Conservation (phyloP, 1,140 invertebrate genomes). For the Caenorhabditis latens region DNA sequence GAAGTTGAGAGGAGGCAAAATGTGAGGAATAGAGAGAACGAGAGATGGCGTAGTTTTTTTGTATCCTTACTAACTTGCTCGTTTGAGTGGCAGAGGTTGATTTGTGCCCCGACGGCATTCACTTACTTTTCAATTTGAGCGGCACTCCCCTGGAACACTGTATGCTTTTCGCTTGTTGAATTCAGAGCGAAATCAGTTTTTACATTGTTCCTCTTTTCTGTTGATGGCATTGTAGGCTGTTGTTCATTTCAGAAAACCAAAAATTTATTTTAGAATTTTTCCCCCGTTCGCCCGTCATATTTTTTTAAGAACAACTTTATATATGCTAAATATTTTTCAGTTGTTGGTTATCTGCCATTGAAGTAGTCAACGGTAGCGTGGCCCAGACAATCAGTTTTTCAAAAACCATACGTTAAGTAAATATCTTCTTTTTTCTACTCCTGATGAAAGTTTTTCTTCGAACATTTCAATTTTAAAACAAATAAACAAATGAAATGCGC, state of each 20-base stretch:
- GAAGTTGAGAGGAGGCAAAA: constrained; percentile 36
- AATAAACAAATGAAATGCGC: constrained; percentile 19
- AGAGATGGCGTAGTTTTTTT: constrained; percentile 9
- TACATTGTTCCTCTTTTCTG: neutral
- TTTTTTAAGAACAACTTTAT: too few relatives aligned
- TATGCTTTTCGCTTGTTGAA: neutral
- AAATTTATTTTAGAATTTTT: too few relatives aligned
- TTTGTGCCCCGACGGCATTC: neutral
- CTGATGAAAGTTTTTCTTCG: neutral
- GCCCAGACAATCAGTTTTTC: too few relatives aligned
- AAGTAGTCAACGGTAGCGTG: too few relatives aligned
- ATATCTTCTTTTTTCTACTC: too few relatives aligned
- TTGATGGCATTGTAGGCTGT: neutral
- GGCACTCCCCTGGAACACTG: constrained; percentile 40
- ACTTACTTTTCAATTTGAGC: constrained; percentile 9
- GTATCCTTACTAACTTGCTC: constrained; percentile 17
- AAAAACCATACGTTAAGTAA: too few relatives aligned
- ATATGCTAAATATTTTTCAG: too few relatives aligned
- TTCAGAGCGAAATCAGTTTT: neutral
- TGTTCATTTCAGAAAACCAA: neutral
- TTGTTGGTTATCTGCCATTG: too few relatives aligned
- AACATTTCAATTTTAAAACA: constrained; percentile 7
- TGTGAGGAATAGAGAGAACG: constrained; percentile 16
- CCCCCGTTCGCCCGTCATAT: too few relatives aligned
- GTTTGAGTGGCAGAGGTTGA: constrained; percentile 23